Evolutionary conservation across 2,797 vertebrate species (phyloP).

Genomic region (Enteromius argenteus): DNA sequence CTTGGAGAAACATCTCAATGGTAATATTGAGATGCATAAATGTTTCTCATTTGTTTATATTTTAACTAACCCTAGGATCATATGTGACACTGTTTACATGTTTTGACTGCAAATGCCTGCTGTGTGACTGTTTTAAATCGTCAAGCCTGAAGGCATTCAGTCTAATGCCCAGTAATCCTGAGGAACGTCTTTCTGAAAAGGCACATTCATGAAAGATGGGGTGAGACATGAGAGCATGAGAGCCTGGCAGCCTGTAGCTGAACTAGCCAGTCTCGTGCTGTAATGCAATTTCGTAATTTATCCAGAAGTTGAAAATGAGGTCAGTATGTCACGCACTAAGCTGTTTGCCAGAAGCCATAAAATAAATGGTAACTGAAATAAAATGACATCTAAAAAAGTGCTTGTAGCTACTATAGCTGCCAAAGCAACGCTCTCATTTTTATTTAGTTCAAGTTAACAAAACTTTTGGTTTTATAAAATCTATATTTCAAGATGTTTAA

Average conservation of each 20-base stretch:
- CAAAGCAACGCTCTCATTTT: background rate
- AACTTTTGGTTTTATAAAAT: too few relatives aligned
- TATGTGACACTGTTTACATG: conserved; percentile 19
- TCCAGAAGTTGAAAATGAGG: conserved; percentile 33
- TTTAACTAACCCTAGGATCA: background rate
- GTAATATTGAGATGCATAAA: conserved; percentile 33
- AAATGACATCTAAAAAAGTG: background rate
- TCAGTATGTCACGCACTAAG: conserved; percentile 20
- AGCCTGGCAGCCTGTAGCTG: background rate
- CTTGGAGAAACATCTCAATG: conserved; percentile 33
- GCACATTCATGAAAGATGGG: conserved; percentile 26
- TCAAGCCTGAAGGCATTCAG: conserved; percentile 3
- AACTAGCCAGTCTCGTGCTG: conserved; percentile 19
- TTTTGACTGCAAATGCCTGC: background rate
- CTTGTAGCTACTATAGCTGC: background rate
- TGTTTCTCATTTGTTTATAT: background rate
- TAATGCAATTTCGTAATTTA: conserved; percentile 48
- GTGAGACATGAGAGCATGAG: background rate
- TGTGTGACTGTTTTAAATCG: background rate
- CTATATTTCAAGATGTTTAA: too few relatives aligned
- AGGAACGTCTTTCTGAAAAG: conserved; percentile 37
- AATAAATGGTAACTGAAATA: background rate
- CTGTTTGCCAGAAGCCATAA: background rate
- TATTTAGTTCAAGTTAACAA: background rate
- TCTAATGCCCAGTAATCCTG: conserved; percentile 34